These are phyloP conservation scores for Epinotia nisella DNA, from an alignment of 2,888 invertebrate species.

Conservation along the genomic window DNA sequence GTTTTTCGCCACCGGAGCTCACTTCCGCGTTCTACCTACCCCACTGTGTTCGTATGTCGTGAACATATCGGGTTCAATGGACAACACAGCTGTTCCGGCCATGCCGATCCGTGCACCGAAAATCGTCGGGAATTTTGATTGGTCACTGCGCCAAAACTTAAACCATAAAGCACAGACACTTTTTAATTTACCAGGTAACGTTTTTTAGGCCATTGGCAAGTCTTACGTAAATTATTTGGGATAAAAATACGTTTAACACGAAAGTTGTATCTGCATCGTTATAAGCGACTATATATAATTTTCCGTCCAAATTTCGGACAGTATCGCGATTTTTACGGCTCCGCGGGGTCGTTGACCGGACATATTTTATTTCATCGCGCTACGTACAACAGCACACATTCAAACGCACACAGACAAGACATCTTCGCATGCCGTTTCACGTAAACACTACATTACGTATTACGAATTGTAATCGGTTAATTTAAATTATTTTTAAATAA, in stretches of 20 bases:
- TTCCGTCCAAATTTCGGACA: constrained; percentile 79
- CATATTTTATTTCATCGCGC: constrained; percentile 85
- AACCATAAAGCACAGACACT: not conserved
- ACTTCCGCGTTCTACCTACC: constrained; percentile 24
- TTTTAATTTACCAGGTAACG: not conserved
- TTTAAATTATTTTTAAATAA: constrained; percentile 47
- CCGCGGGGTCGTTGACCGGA: constrained; percentile 83
- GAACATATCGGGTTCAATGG: constrained; percentile 40
- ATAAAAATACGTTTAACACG: not conserved
- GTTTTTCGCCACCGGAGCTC: constrained; percentile 19
- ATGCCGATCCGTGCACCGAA: constrained; percentile 38
- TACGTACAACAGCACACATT: constrained; percentile 77
- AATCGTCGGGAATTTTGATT: constrained; percentile 35
- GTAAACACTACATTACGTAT: constrained; percentile 74
- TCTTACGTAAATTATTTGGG: not conserved
- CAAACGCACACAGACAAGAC: constrained; percentile 67
- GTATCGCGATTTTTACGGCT: constrained; percentile 84
- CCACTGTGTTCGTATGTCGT: not conserved
- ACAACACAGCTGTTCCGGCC: constrained; percentile 40
- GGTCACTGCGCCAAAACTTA: constrained; percentile 13
- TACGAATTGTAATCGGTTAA: constrained; percentile 69
- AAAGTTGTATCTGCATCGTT: constrained; percentile 35
- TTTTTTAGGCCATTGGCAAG: not conserved
- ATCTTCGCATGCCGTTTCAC: constrained; percentile 78
- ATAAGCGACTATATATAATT: constrained; percentile 60